Conservation (phyloP, 2,888 invertebrate species). For the Synanthedon myopaeformis region DNA sequence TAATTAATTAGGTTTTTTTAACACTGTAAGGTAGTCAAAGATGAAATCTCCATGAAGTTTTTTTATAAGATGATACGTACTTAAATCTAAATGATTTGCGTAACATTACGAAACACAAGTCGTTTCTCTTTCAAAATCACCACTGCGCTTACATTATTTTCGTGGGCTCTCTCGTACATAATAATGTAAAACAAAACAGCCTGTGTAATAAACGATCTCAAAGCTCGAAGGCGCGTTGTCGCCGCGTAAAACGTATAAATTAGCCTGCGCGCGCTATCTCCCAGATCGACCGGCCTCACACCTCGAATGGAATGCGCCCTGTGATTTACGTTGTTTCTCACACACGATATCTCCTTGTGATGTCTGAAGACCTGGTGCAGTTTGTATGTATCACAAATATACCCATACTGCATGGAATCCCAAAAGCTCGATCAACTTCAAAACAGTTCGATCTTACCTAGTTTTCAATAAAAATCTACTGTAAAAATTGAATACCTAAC, state of each 20-base stretch:
- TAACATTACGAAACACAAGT: constrained; percentile 9
- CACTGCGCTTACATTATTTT: too few species aligned
- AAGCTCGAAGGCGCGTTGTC: constrained; percentile 53
- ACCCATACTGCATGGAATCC: too few species aligned
- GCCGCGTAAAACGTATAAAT: constrained; percentile 68
- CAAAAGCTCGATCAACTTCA: too few species aligned
- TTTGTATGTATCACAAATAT: background rate
- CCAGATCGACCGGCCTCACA: constrained; percentile 62
- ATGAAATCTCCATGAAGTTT: too few species aligned
- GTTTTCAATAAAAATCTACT: too few species aligned
- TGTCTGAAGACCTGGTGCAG: constrained; percentile 44
- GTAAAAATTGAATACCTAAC: too few species aligned
- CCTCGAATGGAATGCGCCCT: constrained; percentile 58
- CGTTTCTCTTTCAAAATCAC: background rate
- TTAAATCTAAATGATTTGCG: background rate
- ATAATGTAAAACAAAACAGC: constrained; percentile 11
- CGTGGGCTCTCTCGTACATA: background rate
- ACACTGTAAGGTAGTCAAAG: too few species aligned
- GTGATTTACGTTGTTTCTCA: constrained; percentile 57
- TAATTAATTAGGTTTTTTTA: too few species aligned
- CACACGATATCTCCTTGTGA: constrained; percentile 33
- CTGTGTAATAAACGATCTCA: constrained; percentile 31
- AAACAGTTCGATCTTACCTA: too few species aligned
- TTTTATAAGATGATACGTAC: too few species aligned
- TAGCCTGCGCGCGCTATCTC: constrained; percentile 57